Evolutionary conservation across 2,113 vertebrate genomes (phyloP).

Genomic region (Mixornis gularis): DNA sequence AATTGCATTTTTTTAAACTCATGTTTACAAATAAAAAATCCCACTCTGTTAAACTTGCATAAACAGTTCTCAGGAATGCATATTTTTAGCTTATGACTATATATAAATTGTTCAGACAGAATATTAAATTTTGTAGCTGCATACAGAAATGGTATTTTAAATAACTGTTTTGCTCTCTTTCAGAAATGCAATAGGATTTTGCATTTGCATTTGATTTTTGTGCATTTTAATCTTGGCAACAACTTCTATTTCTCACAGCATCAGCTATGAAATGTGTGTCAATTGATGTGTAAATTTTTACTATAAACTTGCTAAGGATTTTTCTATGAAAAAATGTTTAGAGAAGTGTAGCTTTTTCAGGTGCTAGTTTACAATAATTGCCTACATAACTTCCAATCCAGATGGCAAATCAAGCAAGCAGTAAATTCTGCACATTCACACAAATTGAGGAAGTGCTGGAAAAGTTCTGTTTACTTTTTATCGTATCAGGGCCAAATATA

Average conservation of each 20-base stretch:
- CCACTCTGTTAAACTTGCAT: not conserved
- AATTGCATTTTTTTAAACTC: not conserved
- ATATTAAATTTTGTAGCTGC: constrained; percentile 16
- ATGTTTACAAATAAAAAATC: not conserved
- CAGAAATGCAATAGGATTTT: constrained; percentile 6
- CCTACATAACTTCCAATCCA: constrained; percentile 10
- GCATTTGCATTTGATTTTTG: not conserved
- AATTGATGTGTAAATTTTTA: constrained; percentile 36
- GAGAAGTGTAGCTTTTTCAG: constrained; percentile 19
- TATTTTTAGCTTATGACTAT: not conserved
- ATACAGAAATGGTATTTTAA: constrained; percentile 27
- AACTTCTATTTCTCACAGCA: not conserved
- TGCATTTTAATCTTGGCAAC: constrained; percentile 16
- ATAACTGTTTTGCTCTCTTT: not conserved
- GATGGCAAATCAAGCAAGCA: constrained; percentile 8
- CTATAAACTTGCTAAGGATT: not conserved
- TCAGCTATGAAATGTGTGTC: constrained; percentile 1
- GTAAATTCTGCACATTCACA: not conserved
- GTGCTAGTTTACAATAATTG: constrained; percentile 20
- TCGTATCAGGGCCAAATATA: not conserved
- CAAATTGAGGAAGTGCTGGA: not conserved
- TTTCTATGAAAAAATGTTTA: constrained; percentile 23
- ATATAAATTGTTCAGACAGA: not conserved
- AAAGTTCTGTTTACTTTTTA: constrained; percentile 2
- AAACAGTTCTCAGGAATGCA: not conserved